Evolutionary conservation across 2,113 vertebrate genomes (phyloP).

Genomic region (Lophotis ruficrista): DNA sequence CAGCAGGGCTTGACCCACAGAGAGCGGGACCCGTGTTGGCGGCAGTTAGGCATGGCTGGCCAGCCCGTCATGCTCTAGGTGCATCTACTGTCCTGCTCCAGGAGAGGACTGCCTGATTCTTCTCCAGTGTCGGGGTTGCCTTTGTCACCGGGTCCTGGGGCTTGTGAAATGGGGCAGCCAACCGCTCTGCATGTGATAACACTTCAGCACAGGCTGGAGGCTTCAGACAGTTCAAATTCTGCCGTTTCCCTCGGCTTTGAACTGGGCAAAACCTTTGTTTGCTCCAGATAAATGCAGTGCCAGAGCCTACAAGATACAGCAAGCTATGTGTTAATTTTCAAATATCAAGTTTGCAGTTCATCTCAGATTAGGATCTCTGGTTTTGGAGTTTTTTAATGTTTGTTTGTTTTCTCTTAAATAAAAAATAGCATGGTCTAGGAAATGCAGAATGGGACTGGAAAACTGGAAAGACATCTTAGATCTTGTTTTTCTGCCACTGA

Average conservation of each 20-base stretch:
- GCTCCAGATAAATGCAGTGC: neutral
- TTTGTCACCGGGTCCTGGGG: neutral
- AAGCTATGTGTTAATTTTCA: neutral
- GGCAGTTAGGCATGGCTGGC: neutral
- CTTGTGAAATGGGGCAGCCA: neutral
- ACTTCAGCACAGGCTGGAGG: neutral
- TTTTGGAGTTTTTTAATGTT: neutral
- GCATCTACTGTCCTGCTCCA: neutral
- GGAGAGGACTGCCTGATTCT: neutral
- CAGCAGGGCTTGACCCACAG: neutral
- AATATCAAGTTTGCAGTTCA: neutral
- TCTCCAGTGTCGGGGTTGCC: neutral
- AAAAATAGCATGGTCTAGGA: neutral
- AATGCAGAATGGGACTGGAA: neutral
- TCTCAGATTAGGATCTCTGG: neutral
- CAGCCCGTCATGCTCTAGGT: neutral
- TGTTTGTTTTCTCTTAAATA: neutral
- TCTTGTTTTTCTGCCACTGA: neutral
- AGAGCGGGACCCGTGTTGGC: neutral
- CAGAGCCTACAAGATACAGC: neutral
- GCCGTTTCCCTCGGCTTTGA: neutral
- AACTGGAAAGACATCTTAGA: neutral
- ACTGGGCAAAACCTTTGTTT: neutral
- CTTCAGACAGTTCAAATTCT: neutral
- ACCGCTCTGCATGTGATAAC: rapidly evolving